Conservation (phyloP, 2,888 invertebrate genomes). For the Sesamia inferens region DNA sequence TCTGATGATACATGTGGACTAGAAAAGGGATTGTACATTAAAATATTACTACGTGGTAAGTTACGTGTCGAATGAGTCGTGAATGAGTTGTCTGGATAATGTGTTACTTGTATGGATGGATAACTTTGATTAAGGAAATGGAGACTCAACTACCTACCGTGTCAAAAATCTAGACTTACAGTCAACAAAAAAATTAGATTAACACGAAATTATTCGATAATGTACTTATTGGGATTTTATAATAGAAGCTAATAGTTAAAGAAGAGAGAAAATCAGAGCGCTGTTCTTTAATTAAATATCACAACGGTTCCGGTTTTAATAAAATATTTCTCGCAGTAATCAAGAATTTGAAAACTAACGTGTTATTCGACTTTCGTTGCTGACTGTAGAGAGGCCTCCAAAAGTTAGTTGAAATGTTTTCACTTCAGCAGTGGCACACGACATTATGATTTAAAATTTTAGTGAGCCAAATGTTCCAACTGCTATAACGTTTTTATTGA, state of each 20-base stretch:
- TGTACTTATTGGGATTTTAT: no score
- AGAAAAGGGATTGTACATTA: conserved; percentile 61
- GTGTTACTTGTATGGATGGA: conserved; percentile 5
- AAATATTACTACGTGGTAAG: background rate
- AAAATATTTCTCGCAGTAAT: no score
- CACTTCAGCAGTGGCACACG: background rate
- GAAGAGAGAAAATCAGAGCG: no score
- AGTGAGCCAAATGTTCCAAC: background rate
- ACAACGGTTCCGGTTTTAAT: no score
- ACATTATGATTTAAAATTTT: background rate
- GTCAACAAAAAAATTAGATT: no score
- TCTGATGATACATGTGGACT: conserved; percentile 89
- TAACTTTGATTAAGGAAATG: background rate
- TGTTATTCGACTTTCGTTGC: no score
- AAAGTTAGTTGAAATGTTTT: background rate
- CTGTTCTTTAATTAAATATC: no score
- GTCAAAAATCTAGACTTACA: background rate
- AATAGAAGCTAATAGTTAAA: no score
- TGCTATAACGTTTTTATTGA: background rate
- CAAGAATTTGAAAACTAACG: no score
- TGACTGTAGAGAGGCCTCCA: background rate
- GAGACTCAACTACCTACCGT: background rate
- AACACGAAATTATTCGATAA: no score
- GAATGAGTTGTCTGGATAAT: conserved; percentile 6
- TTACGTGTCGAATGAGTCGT: conserved; percentile 10